Evolutionary conservation across 2,888 invertebrate species (phyloP).

Genomic region (Epinotia demarniana): DNA sequence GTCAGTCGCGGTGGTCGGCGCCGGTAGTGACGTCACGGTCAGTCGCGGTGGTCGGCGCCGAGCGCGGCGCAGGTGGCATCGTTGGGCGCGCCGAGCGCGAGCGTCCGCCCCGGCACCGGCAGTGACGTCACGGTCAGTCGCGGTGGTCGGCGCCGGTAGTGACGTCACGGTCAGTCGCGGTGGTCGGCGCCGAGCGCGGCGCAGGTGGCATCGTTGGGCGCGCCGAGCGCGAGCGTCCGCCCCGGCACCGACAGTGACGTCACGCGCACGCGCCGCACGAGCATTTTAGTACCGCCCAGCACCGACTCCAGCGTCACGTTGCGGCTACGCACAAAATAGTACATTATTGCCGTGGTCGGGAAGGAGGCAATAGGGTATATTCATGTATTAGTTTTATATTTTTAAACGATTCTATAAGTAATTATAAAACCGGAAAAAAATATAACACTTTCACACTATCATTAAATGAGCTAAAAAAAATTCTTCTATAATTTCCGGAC

Average conservation of each 20-base stretch:
- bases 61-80: too few species aligned
- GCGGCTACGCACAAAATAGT: slow-evolving; percentile 36
- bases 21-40: not conserved
- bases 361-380: too few species aligned
- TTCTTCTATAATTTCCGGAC: too few species aligned
- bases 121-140: slow-evolving; percentile 24
- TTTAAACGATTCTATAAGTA: too few species aligned
- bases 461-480: too few species aligned
- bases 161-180: not conserved
- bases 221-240: slow-evolving; percentile 63
- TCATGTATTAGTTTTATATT: too few species aligned
- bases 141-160: slow-evolving; percentile 43
- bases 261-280: slow-evolving; percentile 46
- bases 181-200: slow-evolving; percentile 56
- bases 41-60: not conserved
- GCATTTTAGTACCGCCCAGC: slow-evolving; percentile 48
- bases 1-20: slow-evolving; percentile 47
- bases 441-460: too few species aligned
- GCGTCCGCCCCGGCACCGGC: too few species aligned
- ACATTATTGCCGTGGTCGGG: too few species aligned
- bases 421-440: too few species aligned
- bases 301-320: slow-evolving; percentile 42
- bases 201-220: slow-evolving; percentile 64
- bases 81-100: too few species aligned
- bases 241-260: slow-evolving; percentile 45